Percentiles rank a stretch among this genome's conserved stretches.
Evolutionary conservation across 2,113 vertebrate genomes (phyloP).

Genomic region (Anolis sagrei): DNA sequence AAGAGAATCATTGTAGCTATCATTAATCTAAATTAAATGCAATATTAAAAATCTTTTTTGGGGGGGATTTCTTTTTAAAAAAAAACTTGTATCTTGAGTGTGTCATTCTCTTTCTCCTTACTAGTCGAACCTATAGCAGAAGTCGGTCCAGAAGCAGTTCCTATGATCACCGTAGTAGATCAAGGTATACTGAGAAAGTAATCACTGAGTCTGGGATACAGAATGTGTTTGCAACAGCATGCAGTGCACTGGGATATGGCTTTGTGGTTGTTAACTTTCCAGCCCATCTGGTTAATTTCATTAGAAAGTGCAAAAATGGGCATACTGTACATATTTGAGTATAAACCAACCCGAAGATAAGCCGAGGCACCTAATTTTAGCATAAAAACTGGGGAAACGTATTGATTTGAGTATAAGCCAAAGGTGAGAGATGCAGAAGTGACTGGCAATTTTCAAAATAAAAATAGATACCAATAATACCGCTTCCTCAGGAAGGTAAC

Average conservation of each 20-base stretch:
- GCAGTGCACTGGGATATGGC: too few relatives aligned
- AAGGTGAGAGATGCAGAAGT: too few relatives aligned
- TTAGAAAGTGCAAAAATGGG: too few relatives aligned
- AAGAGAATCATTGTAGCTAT: not conserved
- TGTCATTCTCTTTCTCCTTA: slow-evolving; percentile 18
- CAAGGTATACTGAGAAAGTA: slow-evolving; percentile 79
- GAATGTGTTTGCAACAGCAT: not conserved
- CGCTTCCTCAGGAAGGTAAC: too few relatives aligned
- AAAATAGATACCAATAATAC: too few relatives aligned
- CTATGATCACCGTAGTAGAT: slow-evolving; percentile 81
- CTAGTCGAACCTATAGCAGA: slow-evolving; percentile 86
- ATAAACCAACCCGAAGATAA: too few relatives aligned
- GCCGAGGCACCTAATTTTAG: too few relatives aligned
- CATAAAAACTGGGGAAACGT: too few relatives aligned
- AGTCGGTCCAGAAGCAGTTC: slow-evolving; percentile 92
- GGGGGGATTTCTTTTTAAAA: not conserved
- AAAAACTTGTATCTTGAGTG: not conserved
- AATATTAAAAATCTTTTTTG: not conserved
- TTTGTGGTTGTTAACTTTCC: not conserved
- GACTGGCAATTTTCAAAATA: too few relatives aligned
- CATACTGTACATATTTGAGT: too few relatives aligned
- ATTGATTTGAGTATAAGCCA: too few relatives aligned
- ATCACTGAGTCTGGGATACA: not conserved
- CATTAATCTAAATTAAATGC: not conserved
- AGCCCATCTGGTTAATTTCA: too few relatives aligned